Conservation (phyloP, 2,113 vertebrate species). For the Daphoenositta chrysoptera region DNA sequence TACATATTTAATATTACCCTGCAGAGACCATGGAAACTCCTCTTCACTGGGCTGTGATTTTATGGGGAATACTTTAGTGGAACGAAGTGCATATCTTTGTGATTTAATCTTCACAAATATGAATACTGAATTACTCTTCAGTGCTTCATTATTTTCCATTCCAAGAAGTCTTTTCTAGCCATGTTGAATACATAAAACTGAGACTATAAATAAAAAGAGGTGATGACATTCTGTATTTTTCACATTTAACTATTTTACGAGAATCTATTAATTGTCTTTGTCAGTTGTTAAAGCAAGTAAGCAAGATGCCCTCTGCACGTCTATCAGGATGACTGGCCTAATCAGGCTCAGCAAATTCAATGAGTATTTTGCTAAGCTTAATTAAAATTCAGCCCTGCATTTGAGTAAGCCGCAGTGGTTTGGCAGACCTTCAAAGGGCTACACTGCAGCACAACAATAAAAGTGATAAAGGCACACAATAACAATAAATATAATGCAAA, state of each 20-base stretch:
- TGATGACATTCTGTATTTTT: slow-evolving; percentile 9
- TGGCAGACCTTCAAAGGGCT: slow-evolving; percentile 77
- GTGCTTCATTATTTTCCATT: background rate
- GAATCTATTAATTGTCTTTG: slow-evolving; percentile 47
- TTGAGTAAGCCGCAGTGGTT: slow-evolving; percentile 72
- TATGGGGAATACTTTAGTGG: background rate
- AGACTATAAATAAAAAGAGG: background rate
- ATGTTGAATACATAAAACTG: background rate
- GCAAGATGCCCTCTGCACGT: slow-evolving; percentile 59
- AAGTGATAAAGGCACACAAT: slow-evolving; percentile 65
- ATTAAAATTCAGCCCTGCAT: slow-evolving; percentile 75
- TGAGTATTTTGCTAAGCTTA: slow-evolving; percentile 71
- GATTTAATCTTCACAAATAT: background rate
- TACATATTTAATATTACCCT: background rate
- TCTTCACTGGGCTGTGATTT: background rate
- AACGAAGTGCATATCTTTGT: background rate
- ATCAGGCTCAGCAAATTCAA: slow-evolving; percentile 70
- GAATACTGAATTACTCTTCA: background rate
- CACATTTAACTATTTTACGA: slow-evolving; percentile 10
- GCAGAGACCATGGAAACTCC: background rate
- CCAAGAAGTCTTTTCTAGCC: background rate
- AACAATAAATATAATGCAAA: slow-evolving; percentile 60
- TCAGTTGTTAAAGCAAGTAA: slow-evolving; percentile 59
- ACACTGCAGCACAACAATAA: slow-evolving; percentile 69
- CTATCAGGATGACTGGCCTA: slow-evolving; percentile 63